Evolutionary conservation across 2,113 vertebrate species (phyloP), one percentile per base, ranked within the genome.

Genomic region (Podarcis raffonei): DNA sequence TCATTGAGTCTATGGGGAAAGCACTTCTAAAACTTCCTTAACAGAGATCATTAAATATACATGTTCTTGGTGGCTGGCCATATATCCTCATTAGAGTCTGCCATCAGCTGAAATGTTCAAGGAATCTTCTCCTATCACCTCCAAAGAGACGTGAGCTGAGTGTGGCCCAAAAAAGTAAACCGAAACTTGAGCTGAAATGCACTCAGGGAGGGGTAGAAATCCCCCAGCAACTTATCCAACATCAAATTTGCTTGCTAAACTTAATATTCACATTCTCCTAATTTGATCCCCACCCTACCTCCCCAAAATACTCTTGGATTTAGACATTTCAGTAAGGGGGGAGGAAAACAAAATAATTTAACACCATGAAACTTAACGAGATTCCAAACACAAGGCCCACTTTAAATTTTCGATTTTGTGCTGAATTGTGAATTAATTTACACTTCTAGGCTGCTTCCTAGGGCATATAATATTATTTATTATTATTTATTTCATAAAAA

Each of bases 11-110:
- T 92, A 0, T 82, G 80, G 94, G 94, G 95, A 96, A 42, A 90
- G 69, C 91, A 72, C 90, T 93, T 94, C 94, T 94, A 90, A 96
- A 95, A 95, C 94, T 95, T 95, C 94, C 95, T 93, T 96, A 94
- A 87, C 93, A 94, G 94, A 88, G 79, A 87, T 91, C 90, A 92
- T 96, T 89, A 96, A 96, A 94, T 25, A 95, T 96, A 82, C 48
- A 96, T 96, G 90, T 87, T 84, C 92, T 89, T 87, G 3, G 91
- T 90, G 90, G 89, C 94, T 94, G 95, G 91, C 94, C 88, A 94
- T 95, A 94, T 92, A 95, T 96, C 91, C 95, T 95, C 93, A 95
- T 94, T 92, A 95, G 90, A 87, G 83, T 59, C 5, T 86, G 92
- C 84, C 92, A 93, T 72, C 91, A 93, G 93, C 85, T 91, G 79